phyloP scores from a whole-genome alignment of 2,888 invertebrate species.

The Drosophila lutescens region DNA sequence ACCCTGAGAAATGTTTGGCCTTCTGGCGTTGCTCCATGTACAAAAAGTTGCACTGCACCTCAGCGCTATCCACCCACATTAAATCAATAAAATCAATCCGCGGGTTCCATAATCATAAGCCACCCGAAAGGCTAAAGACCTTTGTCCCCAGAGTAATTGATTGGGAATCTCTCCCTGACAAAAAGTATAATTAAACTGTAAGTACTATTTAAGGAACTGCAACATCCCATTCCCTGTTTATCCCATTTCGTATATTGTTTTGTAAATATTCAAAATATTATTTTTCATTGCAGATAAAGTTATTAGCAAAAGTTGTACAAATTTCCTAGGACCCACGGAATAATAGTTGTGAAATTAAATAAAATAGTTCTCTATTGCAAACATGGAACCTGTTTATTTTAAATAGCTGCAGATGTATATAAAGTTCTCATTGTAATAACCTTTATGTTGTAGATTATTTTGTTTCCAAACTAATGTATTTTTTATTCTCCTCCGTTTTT shows the following conservation, averaged over 20 bases:
- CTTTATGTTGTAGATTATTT: neutral
- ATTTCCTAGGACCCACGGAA: too few relatives aligned
- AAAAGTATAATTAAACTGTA: neutral
- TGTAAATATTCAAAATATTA: neutral
- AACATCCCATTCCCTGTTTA: too few relatives aligned
- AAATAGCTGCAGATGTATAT: too few relatives aligned
- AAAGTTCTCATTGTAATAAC: neutral
- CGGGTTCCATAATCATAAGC: constrained; percentile 80
- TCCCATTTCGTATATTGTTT: too few relatives aligned
- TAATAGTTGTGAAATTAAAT: too few relatives aligned
- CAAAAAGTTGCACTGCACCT: constrained; percentile 75
- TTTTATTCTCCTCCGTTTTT: neutral
- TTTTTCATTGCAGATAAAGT: too few relatives aligned
- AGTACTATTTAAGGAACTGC: neutral
- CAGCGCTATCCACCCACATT: constrained; percentile 77
- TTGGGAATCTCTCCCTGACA: neutral
- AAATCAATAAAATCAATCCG: constrained; percentile 68
- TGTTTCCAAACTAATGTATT: neutral
- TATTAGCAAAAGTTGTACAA: too few relatives aligned
- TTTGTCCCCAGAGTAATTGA: constrained; percentile 52
- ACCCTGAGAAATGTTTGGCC: constrained; percentile 68
- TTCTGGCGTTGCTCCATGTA: constrained; percentile 82
- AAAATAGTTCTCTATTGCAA: too few relatives aligned
- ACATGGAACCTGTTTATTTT: neutral
- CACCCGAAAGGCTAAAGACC: constrained; percentile 60